Evolutionary conservation across 2,797 vertebrate genomes (phyloP).

Genomic region (Avahi laniger): DNA sequence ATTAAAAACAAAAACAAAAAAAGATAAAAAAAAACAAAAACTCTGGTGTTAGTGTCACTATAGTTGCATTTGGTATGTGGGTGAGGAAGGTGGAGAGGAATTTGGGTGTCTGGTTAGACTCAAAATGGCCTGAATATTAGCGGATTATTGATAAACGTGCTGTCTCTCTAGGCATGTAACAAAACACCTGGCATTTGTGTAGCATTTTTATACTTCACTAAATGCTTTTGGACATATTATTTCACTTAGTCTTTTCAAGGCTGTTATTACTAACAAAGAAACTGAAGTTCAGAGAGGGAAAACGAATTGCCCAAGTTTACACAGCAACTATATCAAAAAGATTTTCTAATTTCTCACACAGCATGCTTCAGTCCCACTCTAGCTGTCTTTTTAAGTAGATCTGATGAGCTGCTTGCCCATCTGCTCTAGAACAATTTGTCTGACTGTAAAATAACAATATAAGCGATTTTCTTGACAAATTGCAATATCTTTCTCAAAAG

Average conservation of each 20-base stretch:
- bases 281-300: constrained; percentile 5
- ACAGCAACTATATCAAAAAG: not conserved
- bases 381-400: not conserved
- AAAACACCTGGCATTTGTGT: not conserved
- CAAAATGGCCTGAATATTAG: not conserved
- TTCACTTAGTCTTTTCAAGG: constrained; percentile 39
- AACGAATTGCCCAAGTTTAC: constrained; percentile 12
- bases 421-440: constrained; percentile 7
- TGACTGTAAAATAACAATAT: not conserved
- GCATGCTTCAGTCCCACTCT: not conserved
- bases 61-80: not conserved
- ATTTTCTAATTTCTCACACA: not conserved
- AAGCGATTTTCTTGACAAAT: not conserved
- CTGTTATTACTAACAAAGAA: not conserved
- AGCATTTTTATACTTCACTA: not conserved
- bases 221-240: not conserved
- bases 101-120: not conserved
- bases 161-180: not conserved
- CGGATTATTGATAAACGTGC: not conserved
- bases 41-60: not conserved
- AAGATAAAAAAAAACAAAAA: not conserved
- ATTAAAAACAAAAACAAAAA: no score
- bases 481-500: not conserved
- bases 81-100: not conserved
- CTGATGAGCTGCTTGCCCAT: not conserved